phyloP scores from a whole-genome alignment of 2,797 vertebrate species.

The Morus bassanus region DNA sequence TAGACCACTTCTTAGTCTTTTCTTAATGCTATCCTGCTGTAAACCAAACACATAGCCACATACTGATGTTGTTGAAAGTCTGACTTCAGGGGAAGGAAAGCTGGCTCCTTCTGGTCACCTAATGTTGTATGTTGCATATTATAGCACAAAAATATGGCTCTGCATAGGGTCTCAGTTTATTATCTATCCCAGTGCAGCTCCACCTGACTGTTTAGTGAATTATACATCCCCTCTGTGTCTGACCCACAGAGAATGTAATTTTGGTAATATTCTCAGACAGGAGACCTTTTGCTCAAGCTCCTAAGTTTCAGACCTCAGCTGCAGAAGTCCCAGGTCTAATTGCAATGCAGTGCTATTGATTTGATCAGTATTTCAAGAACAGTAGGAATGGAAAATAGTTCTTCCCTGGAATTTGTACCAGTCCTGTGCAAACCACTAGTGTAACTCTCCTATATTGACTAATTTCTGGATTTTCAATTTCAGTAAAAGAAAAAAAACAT shows the following conservation, averaged over 20 bases:
- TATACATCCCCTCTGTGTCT: neutral
- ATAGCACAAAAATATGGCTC: neutral
- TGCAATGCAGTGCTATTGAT: neutral
- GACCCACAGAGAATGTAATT: neutral
- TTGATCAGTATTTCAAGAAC: neutral
- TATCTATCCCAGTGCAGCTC: neutral
- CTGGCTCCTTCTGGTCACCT: neutral
- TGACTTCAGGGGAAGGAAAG: neutral
- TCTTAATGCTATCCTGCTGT: neutral
- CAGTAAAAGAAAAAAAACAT: neutral
- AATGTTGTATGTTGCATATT: accelerated
- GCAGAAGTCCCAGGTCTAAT: neutral
- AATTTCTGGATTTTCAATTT: neutral
- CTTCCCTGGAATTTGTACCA: neutral
- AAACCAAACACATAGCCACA: neutral
- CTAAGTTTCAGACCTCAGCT: neutral
- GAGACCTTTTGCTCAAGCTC: neutral
- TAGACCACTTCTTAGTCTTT: neutral
- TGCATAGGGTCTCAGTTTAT: neutral
- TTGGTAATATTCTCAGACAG: neutral
- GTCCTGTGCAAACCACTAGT: neutral
- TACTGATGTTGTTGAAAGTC: neutral
- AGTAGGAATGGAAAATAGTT: neutral
- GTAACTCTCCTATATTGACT: neutral
- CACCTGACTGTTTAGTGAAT: neutral